These are phyloP conservation scores for Fundulus diaphanus DNA, from an alignment of 2,797 vertebrate species.

Conservation along the genomic window DNA sequence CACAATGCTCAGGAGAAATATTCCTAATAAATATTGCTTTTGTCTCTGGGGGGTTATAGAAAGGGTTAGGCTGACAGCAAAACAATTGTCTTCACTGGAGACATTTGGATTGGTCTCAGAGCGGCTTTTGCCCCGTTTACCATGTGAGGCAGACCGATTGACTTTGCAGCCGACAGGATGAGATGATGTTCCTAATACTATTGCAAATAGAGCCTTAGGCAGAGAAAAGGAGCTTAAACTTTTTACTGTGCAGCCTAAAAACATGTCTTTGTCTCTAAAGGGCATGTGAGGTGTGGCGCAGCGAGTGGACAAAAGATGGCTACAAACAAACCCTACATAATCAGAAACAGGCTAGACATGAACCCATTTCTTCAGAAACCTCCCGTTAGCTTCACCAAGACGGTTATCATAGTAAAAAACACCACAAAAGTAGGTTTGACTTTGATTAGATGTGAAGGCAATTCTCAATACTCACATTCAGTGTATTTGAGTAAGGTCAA, in stretches of 20 bases:
- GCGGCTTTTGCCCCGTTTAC: constrained; percentile 55
- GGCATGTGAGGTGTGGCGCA: constrained; percentile 3
- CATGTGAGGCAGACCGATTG: constrained; percentile 31
- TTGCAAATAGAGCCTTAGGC: not conserved
- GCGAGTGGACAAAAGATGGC: constrained; percentile 29
- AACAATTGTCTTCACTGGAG: constrained; percentile 37
- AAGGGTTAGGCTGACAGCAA: constrained; percentile 58
- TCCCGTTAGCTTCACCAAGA: constrained; percentile 49
- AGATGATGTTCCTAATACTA: constrained; percentile 16
- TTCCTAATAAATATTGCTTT: constrained; percentile 65
- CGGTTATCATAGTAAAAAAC: constrained; percentile 51
- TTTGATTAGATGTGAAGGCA: constrained; percentile 59
- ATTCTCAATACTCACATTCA: constrained; percentile 33
- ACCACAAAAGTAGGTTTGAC: constrained; percentile 36
- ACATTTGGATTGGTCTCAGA: constrained; percentile 56
- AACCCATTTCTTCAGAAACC: constrained; percentile 47
- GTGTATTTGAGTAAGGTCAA: constrained; percentile 7
- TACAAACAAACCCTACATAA: constrained; percentile 36
- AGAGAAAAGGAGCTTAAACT: not conserved
- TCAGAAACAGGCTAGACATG: constrained; percentile 38
- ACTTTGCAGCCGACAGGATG: constrained; percentile 38
- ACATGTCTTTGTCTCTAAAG: constrained; percentile 24
- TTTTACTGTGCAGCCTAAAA: constrained; percentile 7
- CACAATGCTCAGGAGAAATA: constrained; percentile 44
- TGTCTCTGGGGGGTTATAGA: constrained; percentile 42